Conservation (phyloP, 2,888 invertebrate species). For the Chydorus sphaericus region DNA sequence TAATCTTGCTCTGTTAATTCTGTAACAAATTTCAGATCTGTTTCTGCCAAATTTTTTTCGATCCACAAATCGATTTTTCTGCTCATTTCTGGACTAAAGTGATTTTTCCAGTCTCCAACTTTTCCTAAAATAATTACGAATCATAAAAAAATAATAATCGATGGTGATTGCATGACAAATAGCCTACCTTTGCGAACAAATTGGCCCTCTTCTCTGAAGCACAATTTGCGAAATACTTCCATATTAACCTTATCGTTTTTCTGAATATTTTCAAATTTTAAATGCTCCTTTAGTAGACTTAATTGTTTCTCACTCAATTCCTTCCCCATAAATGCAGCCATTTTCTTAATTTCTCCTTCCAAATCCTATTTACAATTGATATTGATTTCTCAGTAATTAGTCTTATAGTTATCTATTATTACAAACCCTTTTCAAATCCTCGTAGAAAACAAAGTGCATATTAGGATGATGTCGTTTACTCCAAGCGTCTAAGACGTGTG, state of each 20-base stretch:
- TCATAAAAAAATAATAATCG: too few relatives aligned
- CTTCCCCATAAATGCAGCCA: constrained; percentile 56
- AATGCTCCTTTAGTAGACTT: constrained; percentile 47
- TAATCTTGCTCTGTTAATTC: constrained; percentile 9
- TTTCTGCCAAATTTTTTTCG: constrained; percentile 30
- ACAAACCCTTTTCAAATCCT: neutral
- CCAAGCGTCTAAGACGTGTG: constrained; percentile 34
- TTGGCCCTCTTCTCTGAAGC: constrained; percentile 4
- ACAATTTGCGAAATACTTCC: neutral
- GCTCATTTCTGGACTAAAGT: constrained; percentile 56
- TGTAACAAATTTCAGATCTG: constrained; percentile 2
- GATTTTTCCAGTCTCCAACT: constrained; percentile 67
- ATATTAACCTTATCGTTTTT: constrained; percentile 58
- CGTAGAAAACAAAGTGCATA: constrained; percentile 27
- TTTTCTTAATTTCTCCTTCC: constrained; percentile 44
- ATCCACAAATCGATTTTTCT: constrained; percentile 57
- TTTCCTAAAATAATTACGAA: constrained; percentile 43
- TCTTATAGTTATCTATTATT: too few relatives aligned
- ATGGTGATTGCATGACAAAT: too few relatives aligned
- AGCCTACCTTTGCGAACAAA: constrained; percentile 16
- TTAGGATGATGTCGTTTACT: constrained; percentile 45
- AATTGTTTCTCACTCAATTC: constrained; percentile 48
- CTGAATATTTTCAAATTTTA: constrained; percentile 68
- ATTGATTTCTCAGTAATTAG: too few relatives aligned
- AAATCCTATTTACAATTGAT: too few relatives aligned